Conservation (phyloP, 1,140 invertebrate genomes). For the Halyomorpha halys region DNA sequence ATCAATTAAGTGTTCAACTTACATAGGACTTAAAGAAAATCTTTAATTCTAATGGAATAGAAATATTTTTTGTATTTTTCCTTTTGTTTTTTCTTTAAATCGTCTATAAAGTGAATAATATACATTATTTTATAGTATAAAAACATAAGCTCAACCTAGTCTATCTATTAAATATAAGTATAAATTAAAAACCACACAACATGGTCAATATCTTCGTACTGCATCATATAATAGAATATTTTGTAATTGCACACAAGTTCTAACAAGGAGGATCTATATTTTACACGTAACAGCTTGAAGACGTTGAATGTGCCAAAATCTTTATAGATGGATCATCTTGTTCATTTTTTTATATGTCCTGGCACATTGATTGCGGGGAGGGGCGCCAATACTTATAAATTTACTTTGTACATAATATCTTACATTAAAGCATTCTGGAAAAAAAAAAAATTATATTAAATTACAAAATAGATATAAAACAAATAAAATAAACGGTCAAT, state of each 20-base stretch:
- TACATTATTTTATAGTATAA: conserved; percentile 9
- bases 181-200: conserved; percentile 11
- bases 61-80: conserved; percentile 6
- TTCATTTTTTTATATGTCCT: background rate
- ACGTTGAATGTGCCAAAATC: conserved; percentile 8
- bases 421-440: conserved; percentile 18
- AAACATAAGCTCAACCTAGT: conserved; percentile 9
- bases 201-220: conserved; percentile 5
- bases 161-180: conserved; percentile 12
- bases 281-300: background rate
- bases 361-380: conserved; percentile 15
- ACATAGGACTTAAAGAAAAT: conserved; percentile 8
- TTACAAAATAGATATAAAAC: background rate
- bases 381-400: conserved; percentile 14
- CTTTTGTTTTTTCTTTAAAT: conserved; percentile 10
- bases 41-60: conserved; percentile 8
- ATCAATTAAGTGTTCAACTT: conserved; percentile 11
- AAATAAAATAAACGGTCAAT: no score
- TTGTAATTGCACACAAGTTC: conserved; percentile 10
- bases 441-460: background rate
- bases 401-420: conserved; percentile 15
- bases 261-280: conserved; percentile 12
- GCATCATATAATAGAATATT: conserved; percentile 1
- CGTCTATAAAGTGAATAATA: conserved; percentile 12
- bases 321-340: background rate